phyloP scores from a whole-genome alignment of 64 coral and sea anemone genomes.

The Trachythela sp. region DNA sequence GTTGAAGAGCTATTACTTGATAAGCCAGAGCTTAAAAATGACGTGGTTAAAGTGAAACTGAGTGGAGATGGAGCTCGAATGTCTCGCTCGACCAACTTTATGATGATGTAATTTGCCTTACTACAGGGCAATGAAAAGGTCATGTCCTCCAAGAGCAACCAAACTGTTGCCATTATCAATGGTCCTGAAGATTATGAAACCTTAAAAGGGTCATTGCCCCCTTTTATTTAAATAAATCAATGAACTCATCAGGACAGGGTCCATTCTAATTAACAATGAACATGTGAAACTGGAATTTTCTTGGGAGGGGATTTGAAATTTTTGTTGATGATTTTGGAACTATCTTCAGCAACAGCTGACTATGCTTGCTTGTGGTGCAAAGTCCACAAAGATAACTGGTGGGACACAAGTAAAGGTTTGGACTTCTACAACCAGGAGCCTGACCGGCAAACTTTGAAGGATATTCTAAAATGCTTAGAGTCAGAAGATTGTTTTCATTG shows the following conservation, averaged over 20 bases:
- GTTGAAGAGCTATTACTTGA: not conserved
- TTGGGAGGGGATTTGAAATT: not conserved
- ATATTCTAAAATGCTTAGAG: not conserved
- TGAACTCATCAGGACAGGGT: not conserved
- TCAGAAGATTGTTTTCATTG: not conserved
- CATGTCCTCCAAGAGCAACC: conserved; percentile 14
- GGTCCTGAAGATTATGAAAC: conserved; percentile 50
- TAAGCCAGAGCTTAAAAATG: too few species aligned
- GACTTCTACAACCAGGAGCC: not conserved
- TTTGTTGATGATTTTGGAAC: not conserved
- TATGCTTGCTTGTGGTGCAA: conserved; percentile 3
- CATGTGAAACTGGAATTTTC: not conserved
- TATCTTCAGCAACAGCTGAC: not conserved
- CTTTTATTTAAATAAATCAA: conserved; percentile 20
- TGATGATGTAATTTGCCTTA: too few species aligned
- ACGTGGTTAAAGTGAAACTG: too few species aligned
- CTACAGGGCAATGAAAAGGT: too few species aligned
- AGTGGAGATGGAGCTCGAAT: too few species aligned
- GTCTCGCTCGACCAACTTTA: too few species aligned
- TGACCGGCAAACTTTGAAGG: not conserved
- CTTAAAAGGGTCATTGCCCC: not conserved
- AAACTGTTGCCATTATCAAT: conserved; percentile 14
- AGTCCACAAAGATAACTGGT: not conserved
- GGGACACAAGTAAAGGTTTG: not conserved
- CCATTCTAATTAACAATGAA: not conserved